These are phyloP conservation scores for Podocnemis expansa DNA, from an alignment of 2,113 vertebrate species.

Conservation along the genomic window DNA sequence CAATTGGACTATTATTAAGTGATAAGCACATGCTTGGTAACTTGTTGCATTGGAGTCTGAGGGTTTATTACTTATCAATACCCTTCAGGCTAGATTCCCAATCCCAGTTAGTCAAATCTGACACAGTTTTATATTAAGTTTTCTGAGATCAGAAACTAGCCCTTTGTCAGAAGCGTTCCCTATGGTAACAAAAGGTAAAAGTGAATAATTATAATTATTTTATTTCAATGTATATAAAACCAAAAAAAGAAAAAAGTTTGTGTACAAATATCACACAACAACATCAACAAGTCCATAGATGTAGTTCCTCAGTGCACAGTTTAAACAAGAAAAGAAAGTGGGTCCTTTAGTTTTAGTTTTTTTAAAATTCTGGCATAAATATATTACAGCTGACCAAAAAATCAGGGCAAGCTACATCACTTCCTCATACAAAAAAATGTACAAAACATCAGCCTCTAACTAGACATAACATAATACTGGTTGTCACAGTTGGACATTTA, in stretches of 20 bases:
- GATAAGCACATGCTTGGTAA: neutral
- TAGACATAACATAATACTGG: constrained; percentile 93
- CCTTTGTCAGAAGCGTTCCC: constrained; percentile 65
- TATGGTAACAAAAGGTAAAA: constrained; percentile 76
- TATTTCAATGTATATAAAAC: constrained; percentile 80
- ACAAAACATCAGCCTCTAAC: constrained; percentile 97
- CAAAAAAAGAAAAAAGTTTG: constrained; percentile 79
- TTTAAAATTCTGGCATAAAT: constrained; percentile 88
- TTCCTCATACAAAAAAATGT: constrained; percentile 98
- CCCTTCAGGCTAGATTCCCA: neutral
- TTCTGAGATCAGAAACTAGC: constrained; percentile 25
- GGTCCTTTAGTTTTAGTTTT: constrained; percentile 53
- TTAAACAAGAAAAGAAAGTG: constrained; percentile 81
- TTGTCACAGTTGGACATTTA: constrained; percentile 85
- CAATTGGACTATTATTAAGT: neutral
- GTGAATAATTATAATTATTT: constrained; percentile 51
- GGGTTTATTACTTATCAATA: neutral
- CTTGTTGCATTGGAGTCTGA: constrained; percentile 39
- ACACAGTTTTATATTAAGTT: constrained; percentile 12
- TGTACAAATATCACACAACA: constrained; percentile 98
- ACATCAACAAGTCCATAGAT: constrained; percentile 86
- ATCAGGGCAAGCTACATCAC: constrained; percentile 93
- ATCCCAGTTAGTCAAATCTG: neutral
- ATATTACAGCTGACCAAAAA: constrained; percentile 87
- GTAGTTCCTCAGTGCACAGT: constrained; percentile 86